Base-by-base conservation (phyloP, 2,888 invertebrate genomes). In the Nomada flava region DNA sequence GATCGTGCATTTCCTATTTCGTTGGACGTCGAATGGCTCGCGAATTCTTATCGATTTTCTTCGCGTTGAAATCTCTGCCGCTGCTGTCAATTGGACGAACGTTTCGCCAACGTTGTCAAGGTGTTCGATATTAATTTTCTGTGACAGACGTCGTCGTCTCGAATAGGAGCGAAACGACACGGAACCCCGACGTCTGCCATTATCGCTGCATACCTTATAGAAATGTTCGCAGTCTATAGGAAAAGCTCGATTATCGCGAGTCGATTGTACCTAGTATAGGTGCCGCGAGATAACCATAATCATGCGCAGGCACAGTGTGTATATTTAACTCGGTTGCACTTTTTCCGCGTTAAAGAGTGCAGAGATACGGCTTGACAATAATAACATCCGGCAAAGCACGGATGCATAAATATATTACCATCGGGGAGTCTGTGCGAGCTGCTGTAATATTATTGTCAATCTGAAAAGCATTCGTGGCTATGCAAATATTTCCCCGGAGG, bases 281-380 rank as follows among this genome's bases (percentile, higher is more conserved):
- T 84, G 79, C 76, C 52, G 53, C 42, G 77, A 79, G 85, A 87
- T 85, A 87, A 83, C 72, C 36, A 67, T 79, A 76, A 87, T 81
- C 83, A 57, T 42, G 23, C 55, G 20, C 11, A 11, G n/a, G 47
- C n/a, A 23, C 59, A 13, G 53, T 42, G 62, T 72, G 57, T 68
- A 59, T 59, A 36, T 75, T 70, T 65, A 67, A 53, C 70, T 29
- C 7, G n/a, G 44, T 52, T 44, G 26, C 65, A 29, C 15, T n/a
- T 57, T 59, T 70, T 64, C 64, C 13, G 9, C 18, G 52, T 11
- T 52, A 76, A 74, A 52, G 57, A 55, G 36, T 50, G 23, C 11
- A 15, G n/a, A 70, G 53, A 50, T 68, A 62, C 20, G 47, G 13
- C 15, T 42, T 15, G 69, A 20, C 68, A 42, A 44, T 57, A 63